phyloP scores from a whole-genome alignment of 2,797 vertebrate genomes.

The Semotilus atromaculatus region DNA sequence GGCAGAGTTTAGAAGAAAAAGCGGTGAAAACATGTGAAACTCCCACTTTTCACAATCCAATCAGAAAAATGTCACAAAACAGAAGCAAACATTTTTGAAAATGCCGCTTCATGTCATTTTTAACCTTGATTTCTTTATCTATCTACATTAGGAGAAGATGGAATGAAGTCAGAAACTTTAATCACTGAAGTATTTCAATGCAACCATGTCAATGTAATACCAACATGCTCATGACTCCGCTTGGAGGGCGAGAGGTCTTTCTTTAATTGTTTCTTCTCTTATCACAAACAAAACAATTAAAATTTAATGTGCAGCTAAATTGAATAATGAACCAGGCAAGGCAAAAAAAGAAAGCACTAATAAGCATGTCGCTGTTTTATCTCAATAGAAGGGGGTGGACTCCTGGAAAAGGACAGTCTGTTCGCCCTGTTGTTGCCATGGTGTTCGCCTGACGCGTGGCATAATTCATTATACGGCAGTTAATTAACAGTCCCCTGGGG shows the following conservation, averaged over 20 bases:
- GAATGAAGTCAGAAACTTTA: not conserved
- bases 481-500: slow-evolving; percentile 45
- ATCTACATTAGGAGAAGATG: not conserved
- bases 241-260: not conserved
- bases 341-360: slow-evolving; percentile 26
- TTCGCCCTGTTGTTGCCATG: slow-evolving; percentile 43
- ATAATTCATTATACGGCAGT: slow-evolving; percentile 38
- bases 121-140: not conserved
- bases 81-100: not conserved
- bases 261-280: slow-evolving; percentile 26
- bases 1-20: not conserved
- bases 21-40: no score
- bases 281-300: slow-evolving; percentile 35
- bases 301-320: slow-evolving; percentile 2
- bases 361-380: slow-evolving; percentile 19
- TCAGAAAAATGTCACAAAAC: not conserved
- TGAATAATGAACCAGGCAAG: slow-evolving; percentile 27
- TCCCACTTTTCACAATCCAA: not conserved
- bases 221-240: not conserved
- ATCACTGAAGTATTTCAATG: not conserved
- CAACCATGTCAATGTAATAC: not conserved
- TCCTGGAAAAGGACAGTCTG: slow-evolving; percentile 2
- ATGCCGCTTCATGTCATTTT: not conserved
- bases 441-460: slow-evolving; percentile 18
- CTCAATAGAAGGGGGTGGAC: slow-evolving; percentile 9